Conservation (phyloP, 2,113 vertebrate genomes). For the Stercorarius parasiticus region DNA sequence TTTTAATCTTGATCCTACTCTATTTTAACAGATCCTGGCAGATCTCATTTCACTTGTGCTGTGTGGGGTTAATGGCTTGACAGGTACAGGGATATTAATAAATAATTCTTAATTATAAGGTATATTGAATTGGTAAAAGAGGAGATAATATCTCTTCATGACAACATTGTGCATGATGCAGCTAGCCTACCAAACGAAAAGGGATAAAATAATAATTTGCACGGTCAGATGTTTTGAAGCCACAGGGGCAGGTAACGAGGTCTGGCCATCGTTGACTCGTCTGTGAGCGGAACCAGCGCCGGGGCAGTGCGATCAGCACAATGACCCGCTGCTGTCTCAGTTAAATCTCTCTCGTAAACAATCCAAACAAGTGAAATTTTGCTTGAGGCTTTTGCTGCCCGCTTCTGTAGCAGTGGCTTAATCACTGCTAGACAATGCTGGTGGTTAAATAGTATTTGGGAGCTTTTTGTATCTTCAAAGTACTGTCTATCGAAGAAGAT, state of each 20-base stretch:
- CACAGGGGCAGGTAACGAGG: slow-evolving; percentile 36
- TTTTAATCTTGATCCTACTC: not conserved
- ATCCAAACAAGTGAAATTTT: not conserved
- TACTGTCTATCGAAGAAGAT: not conserved
- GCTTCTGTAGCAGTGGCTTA: not conserved
- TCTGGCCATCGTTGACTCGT: slow-evolving; percentile 16
- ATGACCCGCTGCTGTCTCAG: slow-evolving; percentile 15
- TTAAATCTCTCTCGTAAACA: slow-evolving; percentile 28
- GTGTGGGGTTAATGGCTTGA: not conserved
- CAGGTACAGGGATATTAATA: slow-evolving; percentile 18
- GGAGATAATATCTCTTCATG: slow-evolving; percentile 1
- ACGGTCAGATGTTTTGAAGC: slow-evolving; percentile 50
- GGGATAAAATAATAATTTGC: slow-evolving; percentile 47
- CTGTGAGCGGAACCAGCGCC: not conserved
- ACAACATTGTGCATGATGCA: slow-evolving; percentile 1
- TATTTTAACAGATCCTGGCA: not conserved
- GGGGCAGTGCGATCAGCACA: slow-evolving; percentile 4
- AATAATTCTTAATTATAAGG: slow-evolving; percentile 59
- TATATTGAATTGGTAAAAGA: not conserved
- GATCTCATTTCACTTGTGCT: not conserved
- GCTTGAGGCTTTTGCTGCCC: not conserved
- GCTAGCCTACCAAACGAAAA: not conserved
- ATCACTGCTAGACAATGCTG: not conserved
- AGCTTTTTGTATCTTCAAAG: not conserved
- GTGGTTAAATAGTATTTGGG: not conserved